These are phyloP conservation scores for Drosophila lacertosa DNA, from an alignment of 1,140 invertebrate species.

Conservation along the genomic window DNA sequence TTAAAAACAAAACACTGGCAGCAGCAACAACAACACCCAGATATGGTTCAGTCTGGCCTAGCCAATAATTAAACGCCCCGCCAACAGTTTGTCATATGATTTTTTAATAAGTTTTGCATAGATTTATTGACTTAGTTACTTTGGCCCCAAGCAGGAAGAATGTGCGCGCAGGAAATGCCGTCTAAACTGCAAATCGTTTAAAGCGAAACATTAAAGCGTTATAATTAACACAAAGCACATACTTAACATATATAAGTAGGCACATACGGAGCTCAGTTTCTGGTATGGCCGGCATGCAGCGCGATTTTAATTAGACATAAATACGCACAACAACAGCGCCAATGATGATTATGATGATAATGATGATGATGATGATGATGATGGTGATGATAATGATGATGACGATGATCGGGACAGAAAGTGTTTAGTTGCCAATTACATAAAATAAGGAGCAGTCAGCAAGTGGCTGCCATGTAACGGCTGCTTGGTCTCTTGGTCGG, in stretches of 20 bases:
- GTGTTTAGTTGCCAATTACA: conserved; percentile 79
- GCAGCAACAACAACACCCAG: conserved; percentile 7
- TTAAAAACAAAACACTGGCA: conserved; percentile 13
- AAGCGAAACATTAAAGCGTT: conserved; percentile 64
- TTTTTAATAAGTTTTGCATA: conserved; percentile 79
- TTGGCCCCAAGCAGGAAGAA: conserved; percentile 64
- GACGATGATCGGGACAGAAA: conserved; percentile 58
- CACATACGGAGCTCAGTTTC: conserved; percentile 38
- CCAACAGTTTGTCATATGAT: conserved; percentile 65
- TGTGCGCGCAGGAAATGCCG: conserved; percentile 69
- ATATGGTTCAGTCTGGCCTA: conserved; percentile 48
- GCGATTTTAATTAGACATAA: conserved; percentile 81
- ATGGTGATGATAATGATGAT: conserved; percentile 15
- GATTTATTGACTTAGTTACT: conserved; percentile 65
- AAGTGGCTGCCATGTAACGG: conserved; percentile 69
- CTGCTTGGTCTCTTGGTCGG: conserved; percentile 21
- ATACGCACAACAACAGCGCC: conserved; percentile 54
- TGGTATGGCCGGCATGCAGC: conserved; percentile 66
- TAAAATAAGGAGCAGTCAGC: conserved; percentile 77
- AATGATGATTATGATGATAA: background rate
- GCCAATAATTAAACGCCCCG: conserved; percentile 64
- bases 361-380: background rate
- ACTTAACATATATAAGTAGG: conserved; percentile 55
- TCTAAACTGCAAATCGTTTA: conserved; percentile 61
- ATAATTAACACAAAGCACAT: conserved; percentile 75